These are phyloP conservation scores for Tinea trinotella DNA, from an alignment of 2,888 invertebrate species.

Conservation along the genomic window DNA sequence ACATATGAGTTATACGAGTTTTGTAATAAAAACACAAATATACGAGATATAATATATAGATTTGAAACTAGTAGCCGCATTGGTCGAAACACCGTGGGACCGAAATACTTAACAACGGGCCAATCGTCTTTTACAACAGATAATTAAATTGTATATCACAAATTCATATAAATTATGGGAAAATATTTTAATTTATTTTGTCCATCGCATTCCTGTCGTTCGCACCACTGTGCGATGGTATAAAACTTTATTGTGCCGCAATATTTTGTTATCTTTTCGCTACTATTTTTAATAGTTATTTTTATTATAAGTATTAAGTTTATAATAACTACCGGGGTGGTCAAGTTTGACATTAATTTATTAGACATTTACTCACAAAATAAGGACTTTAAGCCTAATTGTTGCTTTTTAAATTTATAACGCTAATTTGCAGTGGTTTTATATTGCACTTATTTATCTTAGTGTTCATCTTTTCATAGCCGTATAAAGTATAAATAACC, in stretches of 20 bases:
- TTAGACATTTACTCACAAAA: not conserved
- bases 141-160: not conserved
- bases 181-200: constrained; percentile 1
- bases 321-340: not conserved
- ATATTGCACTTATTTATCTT: no score
- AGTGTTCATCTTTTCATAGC: no score
- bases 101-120: not conserved
- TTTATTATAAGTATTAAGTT: not conserved
- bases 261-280: constrained; percentile 4
- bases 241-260: not conserved
- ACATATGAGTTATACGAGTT: no score
- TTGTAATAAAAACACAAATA: not conserved
- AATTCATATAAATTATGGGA: constrained; percentile 7
- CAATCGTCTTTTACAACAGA: not conserved
- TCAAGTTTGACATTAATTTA: not conserved
- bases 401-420: no score
- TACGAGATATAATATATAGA: not conserved
- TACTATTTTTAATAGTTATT: not conserved
- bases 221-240: constrained; percentile 1
- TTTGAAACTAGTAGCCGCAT: constrained; percentile 4
- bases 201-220: not conserved
- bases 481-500: no score
- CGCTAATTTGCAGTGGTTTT: no score
- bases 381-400: no score
- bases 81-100: constrained; percentile 1